These are phyloP conservation scores for Hydrotaea cyrtoneurina DNA, from an alignment of 2,888 invertebrate species.

Conservation along the genomic window DNA sequence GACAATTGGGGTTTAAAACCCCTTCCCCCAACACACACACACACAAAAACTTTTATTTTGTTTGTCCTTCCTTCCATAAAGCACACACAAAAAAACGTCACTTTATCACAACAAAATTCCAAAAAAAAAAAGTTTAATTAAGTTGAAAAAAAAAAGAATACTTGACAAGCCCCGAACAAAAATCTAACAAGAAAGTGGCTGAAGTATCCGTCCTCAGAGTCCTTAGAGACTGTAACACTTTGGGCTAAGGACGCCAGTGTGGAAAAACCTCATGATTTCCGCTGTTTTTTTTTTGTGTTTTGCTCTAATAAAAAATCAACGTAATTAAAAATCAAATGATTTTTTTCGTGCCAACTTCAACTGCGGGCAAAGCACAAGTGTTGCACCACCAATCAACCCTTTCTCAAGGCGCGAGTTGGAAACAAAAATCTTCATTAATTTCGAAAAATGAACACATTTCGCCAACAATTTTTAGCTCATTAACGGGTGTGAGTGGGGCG, in stretches of 20 bases:
- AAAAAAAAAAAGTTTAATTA: conserved; percentile 68
- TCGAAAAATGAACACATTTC: conserved; percentile 57
- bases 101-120: conserved; percentile 42
- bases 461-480: conserved; percentile 67
- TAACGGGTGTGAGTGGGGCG: conserved; percentile 63
- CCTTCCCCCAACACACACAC: background rate
- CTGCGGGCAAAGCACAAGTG: conserved; percentile 49
- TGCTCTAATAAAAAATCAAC: conserved; percentile 62
- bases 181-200: conserved; percentile 64
- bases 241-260: conserved; percentile 49
- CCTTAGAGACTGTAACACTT: conserved; percentile 68
- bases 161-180: conserved; percentile 10
- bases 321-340: conserved; percentile 72
- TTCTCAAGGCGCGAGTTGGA: conserved; percentile 40
- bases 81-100: conserved; percentile 21
- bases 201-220: conserved; percentile 64
- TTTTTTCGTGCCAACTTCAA: conserved; percentile 30
- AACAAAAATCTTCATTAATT: conserved; percentile 68
- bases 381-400: conserved; percentile 62
- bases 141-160: conserved; percentile 65
- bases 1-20: conserved; percentile 64
- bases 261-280: conserved; percentile 53
- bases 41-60: conserved; percentile 36
- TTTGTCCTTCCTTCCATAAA: conserved; percentile 21
- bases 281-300: conserved; percentile 42